Base-by-base conservation (phyloP, 2,888 invertebrate genomes). In the Caenorhabditis uteleia region DNA sequence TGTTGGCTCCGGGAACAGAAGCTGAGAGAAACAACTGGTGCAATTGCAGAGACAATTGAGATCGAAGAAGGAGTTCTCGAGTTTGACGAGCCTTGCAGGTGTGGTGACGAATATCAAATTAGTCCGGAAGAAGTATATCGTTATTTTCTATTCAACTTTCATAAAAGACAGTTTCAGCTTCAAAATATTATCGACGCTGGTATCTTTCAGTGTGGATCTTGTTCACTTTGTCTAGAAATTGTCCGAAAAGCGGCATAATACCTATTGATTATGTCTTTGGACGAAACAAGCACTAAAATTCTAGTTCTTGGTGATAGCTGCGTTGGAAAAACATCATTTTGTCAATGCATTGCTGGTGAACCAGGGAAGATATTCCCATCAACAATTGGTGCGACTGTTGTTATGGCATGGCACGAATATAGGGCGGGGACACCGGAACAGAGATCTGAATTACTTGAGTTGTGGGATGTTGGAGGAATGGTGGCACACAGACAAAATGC, bases 381-480 rank as follows among this genome's bases (percentile, higher is more conserved):
- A 92, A 97, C 97, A 0, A 91, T 97, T 36, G 97, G 97, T 2
- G 94, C 94, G 84, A 91, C 92, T 1, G 65, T 73, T 2, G 48
- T 55, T 3, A 69, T 73, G 70, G 91, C 95, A 1, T 95, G 97
- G 78, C 68, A 82, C 54, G 74, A 72, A 25, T 82, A 73, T 43
- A 56, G 74, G n/a, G 75, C 78, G 5, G 83, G 73, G 10, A 70
- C 70, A 8, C 67, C 80, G 8, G 74, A 79, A 29, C 80, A 81
- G 48, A 49, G 69, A 18, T 29, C 69, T 1, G 81, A 82, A 48
- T 50, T 79, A 25, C 88, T 97, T 23, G 97, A 98, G 86, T 87
- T 97, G 29, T 98, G 95, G 91, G 98, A 98, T 84, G 89, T 98
- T 50, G 97, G 97, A 5, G 97, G 97, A 1, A 56, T 62, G 62